These are phyloP conservation scores for Sebastes nivosus DNA, from an alignment of 2,797 vertebrate species.

Conservation along the genomic window DNA sequence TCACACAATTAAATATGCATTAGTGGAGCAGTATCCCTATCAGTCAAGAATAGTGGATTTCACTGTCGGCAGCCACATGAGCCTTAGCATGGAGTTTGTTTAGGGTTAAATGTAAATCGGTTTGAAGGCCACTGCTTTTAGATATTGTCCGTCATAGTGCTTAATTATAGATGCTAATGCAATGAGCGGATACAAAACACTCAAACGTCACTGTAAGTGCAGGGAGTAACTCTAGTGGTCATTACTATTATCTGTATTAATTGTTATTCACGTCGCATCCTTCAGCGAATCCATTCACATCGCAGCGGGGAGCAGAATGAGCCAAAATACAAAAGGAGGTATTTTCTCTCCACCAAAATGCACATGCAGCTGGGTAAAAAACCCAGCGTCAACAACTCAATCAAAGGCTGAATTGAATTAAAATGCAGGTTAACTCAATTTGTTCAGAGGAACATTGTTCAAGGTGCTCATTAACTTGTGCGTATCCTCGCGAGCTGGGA, in stretches of 20 bases:
- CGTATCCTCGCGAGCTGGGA: slow-evolving; percentile 3
- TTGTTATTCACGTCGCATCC: slow-evolving; percentile 26
- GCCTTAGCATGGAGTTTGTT: slow-evolving; percentile 12
- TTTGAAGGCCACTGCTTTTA: slow-evolving; percentile 42
- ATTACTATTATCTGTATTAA: slow-evolving; percentile 21
- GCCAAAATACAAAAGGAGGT: slow-evolving; percentile 16
- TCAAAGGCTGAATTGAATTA: slow-evolving; percentile 59
- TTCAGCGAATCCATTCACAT: slow-evolving; percentile 14
- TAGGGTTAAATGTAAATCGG: slow-evolving; percentile 23
- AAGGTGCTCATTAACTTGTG: slow-evolving; percentile 58
- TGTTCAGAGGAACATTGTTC: slow-evolving; percentile 57
- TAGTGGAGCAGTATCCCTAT: slow-evolving; percentile 66
- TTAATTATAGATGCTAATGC: slow-evolving; percentile 43
- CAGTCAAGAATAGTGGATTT: slow-evolving; percentile 60
- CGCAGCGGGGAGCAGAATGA: slow-evolving; percentile 11
- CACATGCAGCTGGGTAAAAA: slow-evolving; percentile 14
- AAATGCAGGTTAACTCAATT: slow-evolving; percentile 64
- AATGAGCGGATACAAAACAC: slow-evolving; percentile 22
- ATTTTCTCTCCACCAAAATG: slow-evolving; percentile 8
- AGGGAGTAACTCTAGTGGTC: slow-evolving; percentile 10
- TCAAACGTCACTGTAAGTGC: slow-evolving; percentile 17
- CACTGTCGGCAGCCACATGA: slow-evolving; percentile 30
- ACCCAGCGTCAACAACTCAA: slow-evolving; percentile 25
- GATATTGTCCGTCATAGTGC: slow-evolving; percentile 12
- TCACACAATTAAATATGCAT: slow-evolving; percentile 80